Evolutionary conservation across 2,888 invertebrate species (phyloP).

Genomic region (Drosophila pegasa): DNA sequence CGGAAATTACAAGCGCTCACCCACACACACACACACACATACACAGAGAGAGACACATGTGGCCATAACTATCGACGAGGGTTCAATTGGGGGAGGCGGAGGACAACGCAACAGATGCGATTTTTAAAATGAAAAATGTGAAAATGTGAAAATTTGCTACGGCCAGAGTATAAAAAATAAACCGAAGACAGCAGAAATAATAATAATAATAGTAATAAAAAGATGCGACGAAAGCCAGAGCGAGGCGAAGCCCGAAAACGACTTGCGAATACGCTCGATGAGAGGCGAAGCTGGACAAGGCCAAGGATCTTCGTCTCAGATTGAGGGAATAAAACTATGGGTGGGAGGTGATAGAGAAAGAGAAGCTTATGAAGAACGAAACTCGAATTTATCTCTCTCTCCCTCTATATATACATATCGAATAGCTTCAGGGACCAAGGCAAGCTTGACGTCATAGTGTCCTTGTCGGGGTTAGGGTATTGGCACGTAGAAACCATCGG

Average conservation of each 20-base stretch:
- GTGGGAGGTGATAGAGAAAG: not conserved
- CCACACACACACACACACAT: conserved; percentile 10
- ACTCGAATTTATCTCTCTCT: not conserved
- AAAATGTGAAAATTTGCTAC: conserved; percentile 62
- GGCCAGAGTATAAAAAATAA: conserved; percentile 43
- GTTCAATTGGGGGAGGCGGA: conserved; percentile 1
- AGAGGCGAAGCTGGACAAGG: not conserved
- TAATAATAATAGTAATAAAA: conserved; percentile 13
- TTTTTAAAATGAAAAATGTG: conserved; percentile 59
- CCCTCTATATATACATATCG: too few species aligned
- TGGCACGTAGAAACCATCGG: conserved; percentile 22
- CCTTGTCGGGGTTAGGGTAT: conserved; percentile 21
- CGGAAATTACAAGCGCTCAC: conserved; percentile 55
- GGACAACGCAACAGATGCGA: conserved; percentile 65
- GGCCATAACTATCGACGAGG: conserved; percentile 49
- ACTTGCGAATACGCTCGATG: conserved; percentile 9
- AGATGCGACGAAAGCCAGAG: conserved; percentile 5
- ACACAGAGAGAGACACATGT: too few species aligned
- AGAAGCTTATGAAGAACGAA: not conserved
- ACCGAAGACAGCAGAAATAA: not conserved
- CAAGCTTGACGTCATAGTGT: not conserved
- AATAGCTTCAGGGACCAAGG: too few species aligned
- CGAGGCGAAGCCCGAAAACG: not conserved
- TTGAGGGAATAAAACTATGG: not conserved
- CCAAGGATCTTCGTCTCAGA: not conserved